Base-by-base conservation (phyloP, 2,797 vertebrate species). In the Salmo trutta region DNA sequence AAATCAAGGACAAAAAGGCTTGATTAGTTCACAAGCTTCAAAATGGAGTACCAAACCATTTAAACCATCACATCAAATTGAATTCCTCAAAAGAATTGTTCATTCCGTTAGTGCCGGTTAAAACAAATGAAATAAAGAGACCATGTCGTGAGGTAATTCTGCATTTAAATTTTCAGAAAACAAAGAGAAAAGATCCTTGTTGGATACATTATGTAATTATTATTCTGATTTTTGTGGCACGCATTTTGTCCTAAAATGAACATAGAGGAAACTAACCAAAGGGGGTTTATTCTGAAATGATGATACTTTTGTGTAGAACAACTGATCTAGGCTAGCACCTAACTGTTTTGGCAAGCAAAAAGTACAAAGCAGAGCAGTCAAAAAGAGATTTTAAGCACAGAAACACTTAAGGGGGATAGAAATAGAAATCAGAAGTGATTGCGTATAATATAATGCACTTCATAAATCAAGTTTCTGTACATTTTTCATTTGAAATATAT, bases 291-390 rank as follows among this genome's bases (percentile, higher is more conserved):
- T 27, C 4, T 72, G 1, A 70, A 24, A 21, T 21, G 29, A 24
- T 27, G 24, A 53, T 54, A 16, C 14, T 29, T 19, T 51, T 33
- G 27, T 27, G 15, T 53, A 36, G 6, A 52, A 53, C 27, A 33
- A 7, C 24, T 56, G 29, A 29, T 29, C 52, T 29, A n/a, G 52
- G 53, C 74, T 77, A 80, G 59, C 76, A 15, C 24, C 79, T 80
- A 68, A 53, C 14, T 4, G 59, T 77, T 77, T 85, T 81, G 83
- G 83, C 72, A 81, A 81, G 72, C 54, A 76, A 73, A 62, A 62
- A 62, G 59, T 62, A 75, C 16, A 72, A 73, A 72, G 24, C 24
- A 24, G 78, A 27, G 52, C 59, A 75, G 65, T 74, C 56, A 33
- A 69, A 75, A 3, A 73, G 12, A 8, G 8, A 8, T 4, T 47